Evolutionary conservation across 2,888 invertebrate species (phyloP).

Genomic region (Euzetes globulus): DNA sequence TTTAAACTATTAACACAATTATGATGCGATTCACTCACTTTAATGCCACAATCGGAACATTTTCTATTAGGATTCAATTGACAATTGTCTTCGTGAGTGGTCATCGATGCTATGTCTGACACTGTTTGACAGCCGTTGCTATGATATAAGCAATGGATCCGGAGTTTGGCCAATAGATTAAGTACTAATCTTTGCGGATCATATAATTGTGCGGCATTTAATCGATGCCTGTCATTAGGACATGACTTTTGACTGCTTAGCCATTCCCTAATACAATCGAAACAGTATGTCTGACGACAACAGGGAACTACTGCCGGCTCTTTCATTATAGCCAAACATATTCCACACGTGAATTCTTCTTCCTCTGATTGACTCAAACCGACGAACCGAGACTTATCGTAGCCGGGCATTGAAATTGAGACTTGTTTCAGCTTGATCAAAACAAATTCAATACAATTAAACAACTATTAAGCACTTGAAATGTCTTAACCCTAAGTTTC

Average conservation of each 20-base stretch:
- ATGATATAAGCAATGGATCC: conserved; percentile 2
- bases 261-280: conserved; percentile 8
- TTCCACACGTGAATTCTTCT: conserved; percentile 17
- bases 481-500: too few species aligned
- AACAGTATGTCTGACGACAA: conserved; percentile 26
- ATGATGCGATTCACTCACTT: background rate
- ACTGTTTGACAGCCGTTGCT: conserved; percentile 1
- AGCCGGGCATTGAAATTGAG: background rate
- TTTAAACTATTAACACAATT: conserved; percentile 24
- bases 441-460: background rate
- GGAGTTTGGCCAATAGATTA: conserved; percentile 24
- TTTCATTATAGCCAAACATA: conserved; percentile 15
- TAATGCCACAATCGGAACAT: background rate
- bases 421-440: background rate
- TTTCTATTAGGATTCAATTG: background rate
- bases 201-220: conserved; percentile 9
- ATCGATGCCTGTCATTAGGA: conserved; percentile 19
- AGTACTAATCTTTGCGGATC: conserved; percentile 24
- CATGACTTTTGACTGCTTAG: conserved; percentile 9
- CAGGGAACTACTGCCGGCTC: conserved; percentile 11
- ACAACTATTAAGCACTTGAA: background rate
- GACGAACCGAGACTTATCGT: conserved; percentile 9
- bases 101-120: background rate
- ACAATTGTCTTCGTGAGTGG: background rate
- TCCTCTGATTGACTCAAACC: background rate